Evolutionary conservation across 2,113 vertebrate genomes (phyloP), one percentile per base, ranked within the genome.

Genomic region (Peromyscus polionotus): DNA sequence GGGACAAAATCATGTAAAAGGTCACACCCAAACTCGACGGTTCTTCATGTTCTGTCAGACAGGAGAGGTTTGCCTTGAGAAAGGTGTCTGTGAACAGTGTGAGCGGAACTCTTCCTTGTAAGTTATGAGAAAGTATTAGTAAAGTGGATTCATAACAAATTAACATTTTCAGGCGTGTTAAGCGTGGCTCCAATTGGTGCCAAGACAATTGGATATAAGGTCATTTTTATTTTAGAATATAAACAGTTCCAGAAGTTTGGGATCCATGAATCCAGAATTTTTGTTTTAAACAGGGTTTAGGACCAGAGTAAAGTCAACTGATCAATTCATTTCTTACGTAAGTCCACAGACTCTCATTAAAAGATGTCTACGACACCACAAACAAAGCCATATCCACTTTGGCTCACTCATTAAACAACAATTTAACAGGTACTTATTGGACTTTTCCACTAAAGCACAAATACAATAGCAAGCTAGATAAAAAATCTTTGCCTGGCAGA

Each of bases 1-100:
- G 91, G 84, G 67, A 91, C 81, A 97, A 85, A 83, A 86, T 73
- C 73, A 95, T 93, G 68, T 88, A 70, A 93, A 97, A 96, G 57
- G 72, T 95, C 45, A 81, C 67, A 86, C 2, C 48, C 67, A 94
- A 67, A 73, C 80, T 73, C 54, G 57, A 51, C 73, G 88, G 42
- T 63, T 90, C 73, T 68, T 85, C 73, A 33, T 51, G 57, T 84
- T 91, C 57, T 84, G 68, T 65, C 57, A 95, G 91, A 75, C 2
- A 70, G 54, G 48, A 94, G 84, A 90, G 42, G 16, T 42, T 72
- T 5, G 45, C 68, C 26, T 93, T 95, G 70, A 63, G 61, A 76
- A 95, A 67, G 45, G 11, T 79, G 10, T n/a, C 12, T 33, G 48
- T 39, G 79, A 95, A 86, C 7, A 89, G 67, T n/a, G 33, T 45